Evolutionary conservation across 2,113 vertebrate genomes (phyloP).

Genomic region (Piprites chloris): DNA sequence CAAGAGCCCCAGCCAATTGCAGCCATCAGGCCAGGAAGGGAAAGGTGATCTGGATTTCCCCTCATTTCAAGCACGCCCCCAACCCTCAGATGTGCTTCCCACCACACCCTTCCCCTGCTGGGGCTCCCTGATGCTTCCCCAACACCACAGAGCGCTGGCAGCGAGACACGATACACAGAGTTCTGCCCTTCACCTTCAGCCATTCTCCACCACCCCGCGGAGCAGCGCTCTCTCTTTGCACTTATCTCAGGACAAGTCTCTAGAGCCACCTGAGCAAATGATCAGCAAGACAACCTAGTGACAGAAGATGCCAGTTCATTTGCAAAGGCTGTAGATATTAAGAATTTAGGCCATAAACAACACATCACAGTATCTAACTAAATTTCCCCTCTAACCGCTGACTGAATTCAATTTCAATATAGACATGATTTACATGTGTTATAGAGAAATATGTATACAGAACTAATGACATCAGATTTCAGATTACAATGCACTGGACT

Average conservation of each 20-base stretch:
- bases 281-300: background rate
- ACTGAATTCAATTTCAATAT: background rate
- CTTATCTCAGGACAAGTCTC: background rate
- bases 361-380: background rate
- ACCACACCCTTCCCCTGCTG: background rate
- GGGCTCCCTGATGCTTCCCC: background rate
- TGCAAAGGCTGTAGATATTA: background rate
- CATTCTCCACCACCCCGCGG: accelerated
- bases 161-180: accelerated
- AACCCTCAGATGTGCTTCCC: background rate
- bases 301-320: background rate
- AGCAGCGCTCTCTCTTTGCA: background rate
- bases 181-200: background rate
- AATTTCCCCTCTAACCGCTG: background rate
- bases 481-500: background rate
- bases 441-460: background rate
- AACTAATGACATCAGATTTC: background rate
- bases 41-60: background rate
- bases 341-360: background rate
- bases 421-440: background rate
- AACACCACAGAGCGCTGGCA: background rate
- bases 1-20: background rate
- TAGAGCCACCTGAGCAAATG: background rate
- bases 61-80: background rate
- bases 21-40: background rate